Evolutionary conservation across 2,113 vertebrate species (phyloP), one percentile per base, ranked within the genome.

Genomic region (Barbus barbus): DNA sequence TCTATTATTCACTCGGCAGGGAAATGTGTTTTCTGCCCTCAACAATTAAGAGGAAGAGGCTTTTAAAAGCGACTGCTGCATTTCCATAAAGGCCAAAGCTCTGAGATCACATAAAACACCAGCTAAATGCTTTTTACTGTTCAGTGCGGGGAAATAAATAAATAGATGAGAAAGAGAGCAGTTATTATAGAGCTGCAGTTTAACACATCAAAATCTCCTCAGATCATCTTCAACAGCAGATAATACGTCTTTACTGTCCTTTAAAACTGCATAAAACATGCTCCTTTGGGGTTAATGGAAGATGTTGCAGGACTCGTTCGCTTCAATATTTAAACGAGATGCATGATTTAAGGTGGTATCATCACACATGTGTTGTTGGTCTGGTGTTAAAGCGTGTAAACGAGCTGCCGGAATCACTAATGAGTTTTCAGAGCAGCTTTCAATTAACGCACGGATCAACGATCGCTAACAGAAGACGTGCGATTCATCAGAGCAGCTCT

Each of bases 11-110:
- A n/a, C n/a, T n/a, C n/a, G n/a, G n/a, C 73, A 73, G 73, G 13
- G 48, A 84, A 86, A 79, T 36, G 56, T 58, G 38, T 63, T 38
- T n/a, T 67, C 65, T 78, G 83, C 31, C 73, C 44, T 78, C 77
- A 75, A 84, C 86, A 84, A 89, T 89, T 88, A 88, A 88, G 84
- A 86, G 58, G 82, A 88, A 88, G 78, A 86, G 58, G 85, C 78
- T 84, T 90, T 90, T 87, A 87, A 88, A 87, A 84, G 85, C 67
- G 48, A 51, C 65, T n/a, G 73, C 20, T 85, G 61, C 86, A 90
- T 89, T 89, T 88, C 85, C 89, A 90, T 86, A 88, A 88, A 85
- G 85, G 58, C 26, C 72, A 78, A 18, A 28, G 72, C 86, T 84
- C 77, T 73, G 53, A 76, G 86, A 84, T 71, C 26, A 65, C 89